Conservation (phyloP, 2,888 invertebrate genomes). For the Scelioninae gen. 1 region DNA sequence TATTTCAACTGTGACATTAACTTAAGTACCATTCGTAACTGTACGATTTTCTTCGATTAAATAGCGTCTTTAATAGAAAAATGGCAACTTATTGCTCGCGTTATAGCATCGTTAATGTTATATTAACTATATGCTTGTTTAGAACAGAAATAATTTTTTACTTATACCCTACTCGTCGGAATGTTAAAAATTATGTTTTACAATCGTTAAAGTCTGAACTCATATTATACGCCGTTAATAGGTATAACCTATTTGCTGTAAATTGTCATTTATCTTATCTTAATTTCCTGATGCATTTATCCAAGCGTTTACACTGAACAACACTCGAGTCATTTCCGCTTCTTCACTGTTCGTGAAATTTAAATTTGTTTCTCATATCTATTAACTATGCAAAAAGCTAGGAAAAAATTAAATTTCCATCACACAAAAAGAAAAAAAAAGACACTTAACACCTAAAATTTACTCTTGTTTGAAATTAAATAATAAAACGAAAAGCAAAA, state of each 20-base stretch:
- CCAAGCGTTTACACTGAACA: slow-evolving; percentile 45
- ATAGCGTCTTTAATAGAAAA: neutral
- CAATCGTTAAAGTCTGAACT: slow-evolving; percentile 1
- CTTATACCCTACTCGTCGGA: no score
- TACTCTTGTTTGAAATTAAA: neutral
- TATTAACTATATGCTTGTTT: no score
- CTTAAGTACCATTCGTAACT: neutral
- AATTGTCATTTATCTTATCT: slow-evolving; percentile 58
- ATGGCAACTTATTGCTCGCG: neutral
- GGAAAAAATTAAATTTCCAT: no score
- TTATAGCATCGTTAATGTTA: neutral
- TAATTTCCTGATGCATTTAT: slow-evolving; percentile 40
- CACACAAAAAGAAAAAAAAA: no score
- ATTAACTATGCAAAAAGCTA: no score
- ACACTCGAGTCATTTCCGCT: slow-evolving; percentile 54
- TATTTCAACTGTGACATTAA: neutral
- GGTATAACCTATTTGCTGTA: slow-evolving; percentile 18
- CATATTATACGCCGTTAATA: slow-evolving; percentile 32
- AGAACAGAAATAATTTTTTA: no score
- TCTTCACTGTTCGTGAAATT: slow-evolving; percentile 1
- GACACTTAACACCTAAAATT: no score
- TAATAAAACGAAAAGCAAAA: neutral
- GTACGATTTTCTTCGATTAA: neutral
- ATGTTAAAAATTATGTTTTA: no score
- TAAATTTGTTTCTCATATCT: no score